phyloP scores from a whole-genome alignment of 2,113 vertebrate genomes.

The Larimichthys polyactis region DNA sequence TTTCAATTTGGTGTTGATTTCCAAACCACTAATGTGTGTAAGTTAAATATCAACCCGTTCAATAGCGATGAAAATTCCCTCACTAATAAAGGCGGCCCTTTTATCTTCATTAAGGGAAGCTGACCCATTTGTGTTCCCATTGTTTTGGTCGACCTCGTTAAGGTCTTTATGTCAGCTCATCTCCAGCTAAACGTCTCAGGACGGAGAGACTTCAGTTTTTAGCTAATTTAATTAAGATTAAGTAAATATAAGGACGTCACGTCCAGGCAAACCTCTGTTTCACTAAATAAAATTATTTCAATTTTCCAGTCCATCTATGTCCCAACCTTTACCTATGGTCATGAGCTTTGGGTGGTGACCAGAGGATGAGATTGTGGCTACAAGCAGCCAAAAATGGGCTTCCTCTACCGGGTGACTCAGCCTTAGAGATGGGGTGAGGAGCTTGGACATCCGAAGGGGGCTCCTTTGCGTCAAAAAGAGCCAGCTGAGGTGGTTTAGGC shows the following conservation, averaged over 20 bases:
- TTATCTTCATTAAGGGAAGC: constrained; percentile 53
- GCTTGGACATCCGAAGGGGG: too few species aligned
- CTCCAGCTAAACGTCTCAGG: constrained; percentile 1
- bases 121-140: constrained; percentile 66
- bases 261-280: not conserved
- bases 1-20: not conserved
- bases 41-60: constrained; percentile 41
- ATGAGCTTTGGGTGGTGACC: too few species aligned
- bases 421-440: too few species aligned
- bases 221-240: constrained; percentile 16
- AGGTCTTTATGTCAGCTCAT: constrained; percentile 52
- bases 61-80: constrained; percentile 17
- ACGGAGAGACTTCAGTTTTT: constrained; percentile 8
- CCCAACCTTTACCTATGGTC: too few species aligned
- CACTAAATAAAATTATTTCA: too few species aligned
- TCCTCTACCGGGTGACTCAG: too few species aligned
- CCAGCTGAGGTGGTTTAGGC: too few species aligned
- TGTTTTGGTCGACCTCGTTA: constrained; percentile 57
- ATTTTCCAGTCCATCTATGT: too few species aligned
- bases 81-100: constrained; percentile 42
- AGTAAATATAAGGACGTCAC: not conserved
- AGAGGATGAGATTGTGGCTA: too few species aligned
- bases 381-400: too few species aligned
- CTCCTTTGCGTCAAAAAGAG: too few species aligned
- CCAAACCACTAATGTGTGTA: not conserved